Conservation (phyloP, 1,140 invertebrate species). For the Parapsyche elsis region DNA sequence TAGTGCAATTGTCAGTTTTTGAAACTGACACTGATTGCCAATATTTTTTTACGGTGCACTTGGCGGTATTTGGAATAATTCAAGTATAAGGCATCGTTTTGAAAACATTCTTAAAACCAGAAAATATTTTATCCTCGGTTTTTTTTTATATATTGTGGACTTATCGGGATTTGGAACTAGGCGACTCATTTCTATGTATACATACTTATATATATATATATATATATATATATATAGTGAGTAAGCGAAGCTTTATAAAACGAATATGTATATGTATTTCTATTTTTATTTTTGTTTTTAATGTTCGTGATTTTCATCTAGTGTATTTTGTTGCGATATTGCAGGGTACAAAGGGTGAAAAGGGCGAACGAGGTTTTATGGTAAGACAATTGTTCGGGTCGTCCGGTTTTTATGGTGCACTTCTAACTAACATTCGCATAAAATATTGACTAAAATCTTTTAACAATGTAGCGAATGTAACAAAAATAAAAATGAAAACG, state of each 20-base stretch:
- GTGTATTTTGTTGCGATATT: slow-evolving; percentile 59
- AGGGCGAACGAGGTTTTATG: slow-evolving; percentile 75
- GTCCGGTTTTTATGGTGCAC: slow-evolving; percentile 46
- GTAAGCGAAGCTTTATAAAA: too few species aligned
- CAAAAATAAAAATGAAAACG: slow-evolving; percentile 32
- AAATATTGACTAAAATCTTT: slow-evolving; percentile 4
- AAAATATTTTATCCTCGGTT: too few species aligned
- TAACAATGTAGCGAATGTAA: background rate
- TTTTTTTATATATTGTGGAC: too few species aligned
- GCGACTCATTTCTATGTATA: slow-evolving; percentile 47
- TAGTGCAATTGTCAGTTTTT: too few species aligned
- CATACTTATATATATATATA: slow-evolving; percentile 36
- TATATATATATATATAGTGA: slow-evolving; percentile 23
- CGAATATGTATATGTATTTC: too few species aligned
- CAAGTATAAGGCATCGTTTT: too few species aligned
- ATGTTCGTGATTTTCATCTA: slow-evolving; percentile 3
- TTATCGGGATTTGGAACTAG: too few species aligned
- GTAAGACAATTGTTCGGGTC: slow-evolving; percentile 67
- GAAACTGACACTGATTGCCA: too few species aligned
- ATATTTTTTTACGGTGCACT: too few species aligned
- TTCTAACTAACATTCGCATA: slow-evolving; percentile 42
- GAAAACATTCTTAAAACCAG: too few species aligned
- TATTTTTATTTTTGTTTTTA: background rate
- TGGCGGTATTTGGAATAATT: too few species aligned
- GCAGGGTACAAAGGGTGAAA: slow-evolving; percentile 75